Percentiles rank a stretch among this genome's conserved stretches.
Conservation (phyloP, 2,888 invertebrate genomes). For the Sminthurides aquaticus region DNA sequence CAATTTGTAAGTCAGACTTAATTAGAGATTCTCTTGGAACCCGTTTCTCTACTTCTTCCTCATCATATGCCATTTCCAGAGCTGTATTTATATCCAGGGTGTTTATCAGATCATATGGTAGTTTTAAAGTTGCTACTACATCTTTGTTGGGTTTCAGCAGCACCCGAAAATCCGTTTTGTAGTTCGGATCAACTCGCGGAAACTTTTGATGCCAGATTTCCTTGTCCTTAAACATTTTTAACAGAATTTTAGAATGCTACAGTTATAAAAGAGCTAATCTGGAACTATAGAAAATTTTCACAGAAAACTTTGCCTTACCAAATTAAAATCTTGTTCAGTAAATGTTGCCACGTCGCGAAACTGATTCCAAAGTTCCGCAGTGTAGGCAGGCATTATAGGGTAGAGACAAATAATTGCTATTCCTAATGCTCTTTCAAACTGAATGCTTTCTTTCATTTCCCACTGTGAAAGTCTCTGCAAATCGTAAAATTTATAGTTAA, state of each 20-base stretch:
- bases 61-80: constrained; percentile 51
- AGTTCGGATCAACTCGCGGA: constrained; percentile 66
- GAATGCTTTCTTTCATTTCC: constrained; percentile 43
- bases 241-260: background rate
- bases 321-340: constrained; percentile 56
- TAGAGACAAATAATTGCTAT: constrained; percentile 74
- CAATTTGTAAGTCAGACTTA: constrained; percentile 33
- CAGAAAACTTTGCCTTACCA: constrained; percentile 47
- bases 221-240: constrained; percentile 48
- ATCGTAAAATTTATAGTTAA: too few relatives aligned
- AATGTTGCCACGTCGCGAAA: constrained; percentile 59
- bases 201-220: constrained; percentile 67
- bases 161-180: constrained; percentile 52
- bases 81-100: constrained; percentile 53
- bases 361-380: constrained; percentile 82
- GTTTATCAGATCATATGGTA: constrained; percentile 52
- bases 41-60: constrained; percentile 24
- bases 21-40: constrained; percentile 24
- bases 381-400: constrained; percentile 84
- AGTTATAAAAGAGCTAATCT: background rate
- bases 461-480: constrained; percentile 46
- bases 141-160: constrained; percentile 47
- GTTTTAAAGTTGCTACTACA: constrained; percentile 52
- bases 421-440: constrained; percentile 69
- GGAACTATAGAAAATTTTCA: background rate